Evolutionary conservation across 2,797 vertebrate species (phyloP), one percentile per base, ranked within the genome.

Genomic region (Sebastiscus albofasciatus): DNA sequence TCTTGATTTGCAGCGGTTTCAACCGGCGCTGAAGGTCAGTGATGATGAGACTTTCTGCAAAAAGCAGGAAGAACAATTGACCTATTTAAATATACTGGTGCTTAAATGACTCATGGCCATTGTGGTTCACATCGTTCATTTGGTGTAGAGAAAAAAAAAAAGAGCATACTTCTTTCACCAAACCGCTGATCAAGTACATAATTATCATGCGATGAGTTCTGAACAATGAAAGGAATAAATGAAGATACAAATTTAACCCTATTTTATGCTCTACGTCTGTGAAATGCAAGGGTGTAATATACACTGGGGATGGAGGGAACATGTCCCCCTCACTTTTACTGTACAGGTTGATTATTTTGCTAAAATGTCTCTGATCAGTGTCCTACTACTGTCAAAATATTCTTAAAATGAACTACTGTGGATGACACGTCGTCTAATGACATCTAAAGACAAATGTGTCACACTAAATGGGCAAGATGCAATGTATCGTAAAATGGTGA

Each of bases 1-100:
- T 87, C 89, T 88, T 89, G 82, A 91, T 91, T 86, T 80, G 61
- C 67, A 71, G 66, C 22, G 77, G 78, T 82, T 81, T 42, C 27
- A 34, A 46, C 68, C 55, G 56, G 65, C 9, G 65, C 42, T 81
- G 73, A 85, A 86, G 87, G 86, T 91, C 86, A 84, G 39, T 5
- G 20, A 71, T 74, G 75, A 78, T 11, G 54, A 82, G 29, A 66
- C 59, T 54, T 39, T 79, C 14, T 24, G 26, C 18, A 75, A 26
- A 78, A 84, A 75, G 27, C 60, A 68, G 10, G 33, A 5, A 27
- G 46, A 71, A 22, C 62, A 66, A 34, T 27, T 69, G 42, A 77
- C 67, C 69, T 56, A n/a, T 77, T 82, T 61, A 59, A 65, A 60
- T 22, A 34, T 14, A 52, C 46, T 46, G 39, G 27, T 29, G 10